Percentiles rank a stretch among this genome's conserved stretches.
Evolutionary conservation across 2,888 invertebrate genomes (phyloP).

Genomic region (Drosophila rubida): DNA sequence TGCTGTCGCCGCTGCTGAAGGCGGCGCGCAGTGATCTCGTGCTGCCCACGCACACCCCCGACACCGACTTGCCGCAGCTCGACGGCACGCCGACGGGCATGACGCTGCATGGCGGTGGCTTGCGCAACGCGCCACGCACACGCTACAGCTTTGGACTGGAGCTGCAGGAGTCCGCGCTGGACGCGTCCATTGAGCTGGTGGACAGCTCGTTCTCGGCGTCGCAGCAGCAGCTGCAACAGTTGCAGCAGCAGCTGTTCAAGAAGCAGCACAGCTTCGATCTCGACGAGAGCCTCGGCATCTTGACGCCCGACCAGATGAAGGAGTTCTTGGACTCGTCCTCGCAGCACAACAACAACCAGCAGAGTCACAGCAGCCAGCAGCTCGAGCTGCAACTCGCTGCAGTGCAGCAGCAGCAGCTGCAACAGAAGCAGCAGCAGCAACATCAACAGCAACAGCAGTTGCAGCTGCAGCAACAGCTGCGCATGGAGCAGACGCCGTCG

Average conservation of each 20-base stretch:
- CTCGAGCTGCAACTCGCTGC: conserved; percentile 84
- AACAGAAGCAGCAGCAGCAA: conserved; percentile 67
- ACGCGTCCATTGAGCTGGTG: conserved; percentile 84
- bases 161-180: conserved; percentile 83
- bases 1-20: conserved; percentile 69
- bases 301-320: conserved; percentile 96
- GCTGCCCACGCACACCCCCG: conserved; percentile 80
- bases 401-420: conserved; percentile 24
- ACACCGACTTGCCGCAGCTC: conserved; percentile 61
- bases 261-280: conserved; percentile 93
- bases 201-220: conserved; percentile 83
- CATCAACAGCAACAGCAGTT: conserved; percentile 68
- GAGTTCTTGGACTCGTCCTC: conserved; percentile 87
- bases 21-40: conserved; percentile 78
- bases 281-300: conserved; percentile 93
- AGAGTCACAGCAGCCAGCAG: conserved; percentile 81
- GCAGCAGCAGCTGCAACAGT: conserved; percentile 64
- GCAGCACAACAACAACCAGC: conserved; percentile 36
- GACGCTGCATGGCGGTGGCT: background rate
- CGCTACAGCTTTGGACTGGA: conserved; percentile 84
- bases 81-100: conserved; percentile 55
- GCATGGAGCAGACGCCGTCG: conserved; percentile 92
- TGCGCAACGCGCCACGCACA: conserved; percentile 37
- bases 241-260: conserved; percentile 76
- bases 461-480: conserved; percentile 81